These are phyloP conservation scores for Rhinolophus sinicus DNA, from an alignment of 2,113 vertebrate species.

Conservation along the genomic window DNA sequence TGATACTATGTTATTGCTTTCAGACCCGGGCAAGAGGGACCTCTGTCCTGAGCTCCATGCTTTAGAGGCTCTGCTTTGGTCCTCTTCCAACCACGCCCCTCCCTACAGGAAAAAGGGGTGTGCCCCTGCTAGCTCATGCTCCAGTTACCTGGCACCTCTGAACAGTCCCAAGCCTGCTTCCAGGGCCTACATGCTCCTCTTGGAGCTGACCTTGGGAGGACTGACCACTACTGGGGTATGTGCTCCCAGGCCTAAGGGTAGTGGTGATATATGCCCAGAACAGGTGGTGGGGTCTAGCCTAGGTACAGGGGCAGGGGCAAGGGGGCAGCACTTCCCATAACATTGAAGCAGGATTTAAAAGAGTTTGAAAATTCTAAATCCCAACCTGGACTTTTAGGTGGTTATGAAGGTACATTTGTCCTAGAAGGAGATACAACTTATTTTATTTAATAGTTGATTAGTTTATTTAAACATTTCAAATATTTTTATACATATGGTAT, in stretches of 20 bases:
- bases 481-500: not conserved
- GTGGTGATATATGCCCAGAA: not conserved
- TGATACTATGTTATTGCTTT: not conserved
- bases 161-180: not conserved
- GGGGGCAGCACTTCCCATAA: not conserved
- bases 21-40: not conserved
- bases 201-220: not conserved
- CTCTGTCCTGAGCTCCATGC: not conserved
- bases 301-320: not conserved
- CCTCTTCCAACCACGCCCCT: not conserved
- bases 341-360: not conserved
- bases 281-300: not conserved
- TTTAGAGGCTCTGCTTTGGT: not conserved
- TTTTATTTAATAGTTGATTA: not conserved
- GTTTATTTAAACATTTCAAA: slow-evolving; percentile 15
- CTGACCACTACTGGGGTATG: not conserved
- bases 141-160: not conserved
- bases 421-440: not conserved
- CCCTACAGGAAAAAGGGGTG: not conserved
- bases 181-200: not conserved
- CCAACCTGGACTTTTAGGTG: not conserved
- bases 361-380: not conserved
- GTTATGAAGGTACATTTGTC: not conserved
- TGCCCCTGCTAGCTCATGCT: not conserved
- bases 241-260: not conserved